These are phyloP conservation scores for Steinernema hermaphroditum DNA, from an alignment of 2,888 invertebrate genomes.

Conservation along the genomic window DNA sequence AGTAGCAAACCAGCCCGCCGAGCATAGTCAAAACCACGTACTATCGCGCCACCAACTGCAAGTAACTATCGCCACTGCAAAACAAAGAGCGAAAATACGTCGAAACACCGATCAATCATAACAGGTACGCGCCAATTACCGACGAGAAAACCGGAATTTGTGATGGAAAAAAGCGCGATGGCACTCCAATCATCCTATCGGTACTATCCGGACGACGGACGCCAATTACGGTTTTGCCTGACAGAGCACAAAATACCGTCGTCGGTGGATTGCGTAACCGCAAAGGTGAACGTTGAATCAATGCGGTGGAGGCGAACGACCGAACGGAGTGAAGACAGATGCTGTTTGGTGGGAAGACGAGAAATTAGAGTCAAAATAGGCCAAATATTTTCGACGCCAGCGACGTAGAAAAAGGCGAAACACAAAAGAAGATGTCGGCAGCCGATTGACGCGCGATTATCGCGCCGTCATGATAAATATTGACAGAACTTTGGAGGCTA, in stretches of 20 bases:
- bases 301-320: background rate
- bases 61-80: background rate
- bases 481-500: no score
- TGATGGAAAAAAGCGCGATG: background rate
- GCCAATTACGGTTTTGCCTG: background rate
- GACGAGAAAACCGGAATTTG: background rate
- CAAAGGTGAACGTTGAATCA: no score
- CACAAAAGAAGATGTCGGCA: no score
- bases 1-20: no score
- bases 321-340: background rate
- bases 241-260: no score
- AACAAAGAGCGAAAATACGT: background rate
- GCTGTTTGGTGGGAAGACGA: background rate
- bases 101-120: conserved; percentile 1
- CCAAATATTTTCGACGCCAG: conserved; percentile 21
- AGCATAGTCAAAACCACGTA: no score
- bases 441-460: background rate
- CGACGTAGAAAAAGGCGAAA: background rate
- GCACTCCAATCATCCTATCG: no score
- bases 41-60: no score
- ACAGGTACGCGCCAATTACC: conserved; percentile 14
- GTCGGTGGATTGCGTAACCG: background rate
- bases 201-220: no score
- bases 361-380: background rate
- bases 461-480: background rate